Conservation (phyloP, 2,797 vertebrate genomes). For the Discoglossus pictus region DNA sequence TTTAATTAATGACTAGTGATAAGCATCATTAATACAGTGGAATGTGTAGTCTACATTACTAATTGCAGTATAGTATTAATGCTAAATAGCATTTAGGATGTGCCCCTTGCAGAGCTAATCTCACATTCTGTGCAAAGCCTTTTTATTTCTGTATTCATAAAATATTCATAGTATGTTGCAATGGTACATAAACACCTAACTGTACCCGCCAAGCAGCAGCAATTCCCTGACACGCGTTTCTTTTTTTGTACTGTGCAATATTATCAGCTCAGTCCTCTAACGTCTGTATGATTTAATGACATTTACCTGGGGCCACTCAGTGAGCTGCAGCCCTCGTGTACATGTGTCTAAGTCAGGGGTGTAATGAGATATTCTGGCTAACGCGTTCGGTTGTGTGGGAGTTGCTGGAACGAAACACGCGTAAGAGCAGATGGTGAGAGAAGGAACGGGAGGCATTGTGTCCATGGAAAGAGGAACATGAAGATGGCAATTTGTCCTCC, state of each 20-base stretch:
- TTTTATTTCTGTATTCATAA: conserved; percentile 1
- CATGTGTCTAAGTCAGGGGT: neutral
- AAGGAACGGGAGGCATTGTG: neutral
- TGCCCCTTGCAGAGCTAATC: conserved; percentile 14
- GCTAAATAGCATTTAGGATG: conserved; percentile 8
- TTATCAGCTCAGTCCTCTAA: neutral
- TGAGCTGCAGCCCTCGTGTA: neutral
- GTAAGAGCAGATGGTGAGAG: conserved; percentile 8
- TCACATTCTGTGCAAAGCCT: neutral
- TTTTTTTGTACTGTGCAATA: neutral
- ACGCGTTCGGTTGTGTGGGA: neutral
- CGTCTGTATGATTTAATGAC: neutral
- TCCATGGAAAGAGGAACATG: neutral
- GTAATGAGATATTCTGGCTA: conserved; percentile 9
- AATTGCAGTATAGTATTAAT: conserved; percentile 20
- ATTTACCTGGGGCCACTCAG: conserved; percentile 19
- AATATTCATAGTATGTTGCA: conserved; percentile 2
- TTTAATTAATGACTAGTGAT: conserved; percentile 38
- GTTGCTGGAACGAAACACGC: conserved; percentile 5
- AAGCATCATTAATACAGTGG: conserved; percentile 38
- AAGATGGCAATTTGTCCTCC: neutral
- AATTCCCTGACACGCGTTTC: neutral
- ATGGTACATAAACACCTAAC: neutral
- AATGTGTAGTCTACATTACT: conserved; percentile 8
- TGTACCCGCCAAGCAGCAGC: neutral